A percentile compares a stretch with the other conserved stretches of the same genome.
Conservation (phyloP, 2,888 invertebrate genomes). For the Cybosia mesomella region DNA sequence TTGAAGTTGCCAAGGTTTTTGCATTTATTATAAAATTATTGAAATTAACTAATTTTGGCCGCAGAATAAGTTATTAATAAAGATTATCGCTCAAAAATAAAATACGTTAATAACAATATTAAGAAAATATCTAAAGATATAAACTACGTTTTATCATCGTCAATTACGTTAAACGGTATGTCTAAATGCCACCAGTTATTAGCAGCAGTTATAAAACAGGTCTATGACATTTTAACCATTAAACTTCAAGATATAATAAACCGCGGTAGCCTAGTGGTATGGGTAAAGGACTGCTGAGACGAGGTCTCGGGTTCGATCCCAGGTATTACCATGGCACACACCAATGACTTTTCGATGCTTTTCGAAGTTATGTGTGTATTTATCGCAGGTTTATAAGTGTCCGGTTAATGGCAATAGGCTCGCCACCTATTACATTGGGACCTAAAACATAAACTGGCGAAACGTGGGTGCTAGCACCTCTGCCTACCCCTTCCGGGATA, state of each 20-base stretch:
- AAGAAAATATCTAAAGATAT: not conserved
- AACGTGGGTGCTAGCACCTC: too few species aligned
- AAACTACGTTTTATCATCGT: not conserved
- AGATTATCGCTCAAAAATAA: not conserved
- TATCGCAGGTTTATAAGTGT: too few species aligned
- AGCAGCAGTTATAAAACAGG: conserved; percentile 26
- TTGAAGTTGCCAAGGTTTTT: not conserved
- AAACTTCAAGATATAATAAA: conserved; percentile 39
- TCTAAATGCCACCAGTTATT: not conserved
- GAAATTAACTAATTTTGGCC: not conserved
- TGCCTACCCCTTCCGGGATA: too few species aligned
- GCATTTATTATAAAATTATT: not conserved
- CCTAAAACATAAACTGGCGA: too few species aligned
- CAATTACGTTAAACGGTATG: not conserved
- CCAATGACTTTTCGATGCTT: too few species aligned
- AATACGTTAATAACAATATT: not conserved
- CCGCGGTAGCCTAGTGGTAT: too few species aligned
- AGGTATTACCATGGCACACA: too few species aligned
- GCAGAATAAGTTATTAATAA: not conserved
- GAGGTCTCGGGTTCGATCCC: too few species aligned
- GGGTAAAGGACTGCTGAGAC: too few species aligned
- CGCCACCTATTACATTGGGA: too few species aligned
- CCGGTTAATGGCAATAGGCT: too few species aligned
- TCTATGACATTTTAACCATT: conserved; percentile 23
- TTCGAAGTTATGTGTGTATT: too few species aligned